These are phyloP conservation scores for Eubasilissa splendida DNA, from an alignment of 2,888 invertebrate genomes.

Conservation along the genomic window DNA sequence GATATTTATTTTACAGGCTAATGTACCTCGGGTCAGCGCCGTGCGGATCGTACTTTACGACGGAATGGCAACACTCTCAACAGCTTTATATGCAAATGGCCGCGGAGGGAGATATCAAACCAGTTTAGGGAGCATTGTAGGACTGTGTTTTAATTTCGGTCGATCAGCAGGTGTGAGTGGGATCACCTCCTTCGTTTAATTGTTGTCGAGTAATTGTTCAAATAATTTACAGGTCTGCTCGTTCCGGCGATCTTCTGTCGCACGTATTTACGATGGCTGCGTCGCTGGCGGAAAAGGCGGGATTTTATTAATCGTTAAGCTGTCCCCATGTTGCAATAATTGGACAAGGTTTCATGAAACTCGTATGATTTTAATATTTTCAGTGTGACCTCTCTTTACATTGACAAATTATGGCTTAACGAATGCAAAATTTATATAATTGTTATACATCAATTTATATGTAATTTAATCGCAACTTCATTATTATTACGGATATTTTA, in stretches of 20 bases:
- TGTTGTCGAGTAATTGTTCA: conserved; percentile 49
- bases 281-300: not conserved
- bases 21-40: not conserved
- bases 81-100: conserved; percentile 50
- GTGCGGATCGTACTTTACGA: conserved; percentile 36
- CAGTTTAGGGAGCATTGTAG: conserved; percentile 38
- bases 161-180: conserved; percentile 42
- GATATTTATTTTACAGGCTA: not conserved
- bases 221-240: conserved; percentile 35
- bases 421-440: too few species aligned
- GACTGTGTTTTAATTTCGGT: conserved; percentile 41
- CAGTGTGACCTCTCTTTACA: too few species aligned
- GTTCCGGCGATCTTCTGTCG: conserved; percentile 6
- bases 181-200: conserved; percentile 47
- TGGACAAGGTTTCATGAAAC: too few species aligned
- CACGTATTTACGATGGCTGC: conserved; percentile 10
- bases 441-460: too few species aligned
- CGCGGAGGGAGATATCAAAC: conserved; percentile 45
- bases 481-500: too few species aligned
- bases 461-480: too few species aligned
- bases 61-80: conserved; percentile 43
- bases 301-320: too few species aligned
- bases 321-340: too few species aligned
- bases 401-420: too few species aligned
- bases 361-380: too few species aligned